Conservation (phyloP, 2,888 invertebrate species). For the Mamestra brassicae region DNA sequence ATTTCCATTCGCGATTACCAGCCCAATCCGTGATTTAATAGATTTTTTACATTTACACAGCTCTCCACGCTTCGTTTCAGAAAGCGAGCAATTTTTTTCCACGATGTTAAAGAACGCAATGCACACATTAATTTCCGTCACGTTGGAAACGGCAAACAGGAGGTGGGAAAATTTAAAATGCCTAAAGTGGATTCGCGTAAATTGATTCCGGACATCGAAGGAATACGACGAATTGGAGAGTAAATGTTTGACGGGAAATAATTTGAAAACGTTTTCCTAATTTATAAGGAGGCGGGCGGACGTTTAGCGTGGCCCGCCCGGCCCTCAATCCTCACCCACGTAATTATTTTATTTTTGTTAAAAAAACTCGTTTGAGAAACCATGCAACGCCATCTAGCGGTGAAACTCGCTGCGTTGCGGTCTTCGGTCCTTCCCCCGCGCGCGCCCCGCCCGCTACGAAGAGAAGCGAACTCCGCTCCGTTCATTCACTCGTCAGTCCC, state of each 20-base stretch:
- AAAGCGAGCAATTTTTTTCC: constrained; percentile 74
- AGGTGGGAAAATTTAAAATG: constrained; percentile 83
- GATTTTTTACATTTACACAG: constrained; percentile 78
- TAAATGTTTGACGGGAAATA: constrained; percentile 85
- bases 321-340: constrained; percentile 66
- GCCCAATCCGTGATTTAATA: constrained; percentile 77
- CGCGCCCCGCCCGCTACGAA: constrained; percentile 66
- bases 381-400: constrained; percentile 83
- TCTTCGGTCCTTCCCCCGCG: constrained; percentile 62
- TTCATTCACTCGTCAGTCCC: constrained; percentile 85
- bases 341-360: constrained; percentile 70
- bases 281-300: constrained; percentile 79
- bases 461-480: constrained; percentile 68
- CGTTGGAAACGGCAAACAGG: constrained; percentile 79
- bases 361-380: constrained; percentile 59
- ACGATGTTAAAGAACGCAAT: constrained; percentile 76
- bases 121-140: constrained; percentile 89
- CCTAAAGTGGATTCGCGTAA: constrained; percentile 82
- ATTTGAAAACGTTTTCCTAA: constrained; percentile 87
- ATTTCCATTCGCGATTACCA: constrained; percentile 77
- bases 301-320: constrained; percentile 60
- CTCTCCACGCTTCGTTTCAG: constrained; percentile 68
- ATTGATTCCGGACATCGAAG: constrained; percentile 87
- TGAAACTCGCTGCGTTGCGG: constrained; percentile 34
- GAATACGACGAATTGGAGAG: constrained; percentile 81